phyloP scores from a whole-genome alignment of 2,113 vertebrate species.

The Cacatua alba region DNA sequence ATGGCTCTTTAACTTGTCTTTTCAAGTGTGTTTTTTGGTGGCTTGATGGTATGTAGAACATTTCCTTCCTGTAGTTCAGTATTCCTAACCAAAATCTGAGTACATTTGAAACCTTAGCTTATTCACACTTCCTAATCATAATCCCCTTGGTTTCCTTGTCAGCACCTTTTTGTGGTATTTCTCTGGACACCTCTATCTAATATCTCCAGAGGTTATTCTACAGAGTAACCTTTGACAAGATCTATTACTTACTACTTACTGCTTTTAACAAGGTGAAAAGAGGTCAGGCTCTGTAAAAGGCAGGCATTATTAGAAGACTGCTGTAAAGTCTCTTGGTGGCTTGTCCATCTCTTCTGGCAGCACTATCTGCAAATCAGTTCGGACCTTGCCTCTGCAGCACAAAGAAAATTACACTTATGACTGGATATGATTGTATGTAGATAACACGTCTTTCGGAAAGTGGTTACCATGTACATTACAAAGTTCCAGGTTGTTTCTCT shows the following conservation, averaged over 20 bases:
- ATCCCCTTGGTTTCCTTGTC: conserved; percentile 62
- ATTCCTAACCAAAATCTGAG: conserved; percentile 53
- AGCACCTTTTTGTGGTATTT: conserved; percentile 56
- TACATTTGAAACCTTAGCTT: conserved; percentile 55
- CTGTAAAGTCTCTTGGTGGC: background rate
- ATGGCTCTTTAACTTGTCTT: conserved; percentile 52
- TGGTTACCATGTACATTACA: background rate
- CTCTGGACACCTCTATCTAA: conserved; percentile 64
- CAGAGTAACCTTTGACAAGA: conserved; percentile 69
- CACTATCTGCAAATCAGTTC: background rate
- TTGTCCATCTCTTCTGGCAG: conserved; percentile 20
- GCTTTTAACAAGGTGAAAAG: conserved; percentile 49
- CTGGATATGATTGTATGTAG: background rate
- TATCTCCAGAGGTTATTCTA: conserved; percentile 61
- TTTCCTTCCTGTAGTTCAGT: conserved; percentile 46
- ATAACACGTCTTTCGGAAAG: background rate
- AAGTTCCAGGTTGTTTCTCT: background rate
- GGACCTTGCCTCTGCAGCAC: background rate
- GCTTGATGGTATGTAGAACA: conserved; percentile 59
- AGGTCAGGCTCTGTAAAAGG: conserved; percentile 35
- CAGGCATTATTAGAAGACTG: conserved; percentile 19
- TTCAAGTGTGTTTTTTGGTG: conserved; percentile 53
- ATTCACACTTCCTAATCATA: conserved; percentile 62
- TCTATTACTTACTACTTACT: conserved; percentile 63
- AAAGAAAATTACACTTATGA: conserved; percentile 8